phyloP scores from a whole-genome alignment of 1,140 invertebrate species.

The Anastrepha obliqua region DNA sequence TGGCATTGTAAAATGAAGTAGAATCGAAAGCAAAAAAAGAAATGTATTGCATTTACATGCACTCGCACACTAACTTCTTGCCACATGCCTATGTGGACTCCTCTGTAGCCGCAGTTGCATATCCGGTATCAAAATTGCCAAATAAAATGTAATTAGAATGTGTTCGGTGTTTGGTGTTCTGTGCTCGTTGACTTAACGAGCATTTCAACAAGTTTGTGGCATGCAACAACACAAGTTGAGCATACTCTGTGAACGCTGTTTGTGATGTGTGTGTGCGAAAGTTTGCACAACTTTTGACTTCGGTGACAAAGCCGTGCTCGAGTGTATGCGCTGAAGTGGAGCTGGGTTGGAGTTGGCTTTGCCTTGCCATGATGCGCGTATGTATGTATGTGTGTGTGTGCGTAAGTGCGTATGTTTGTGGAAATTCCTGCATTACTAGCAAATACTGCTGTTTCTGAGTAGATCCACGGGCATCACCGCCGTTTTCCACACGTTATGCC shows the following conservation, averaged over 20 bases:
- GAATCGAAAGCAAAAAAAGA: background rate
- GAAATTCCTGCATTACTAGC: too few relatives aligned
- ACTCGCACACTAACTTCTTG: background rate
- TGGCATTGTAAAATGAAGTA: constrained; percentile 19
- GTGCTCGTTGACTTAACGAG: constrained; percentile 53
- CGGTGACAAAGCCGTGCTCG: background rate
- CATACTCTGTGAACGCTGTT: background rate
- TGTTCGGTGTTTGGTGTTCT: constrained; percentile 38
- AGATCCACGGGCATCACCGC: too few relatives aligned
- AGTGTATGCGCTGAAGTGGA: background rate
- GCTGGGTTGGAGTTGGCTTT: background rate
- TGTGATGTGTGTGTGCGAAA: background rate
- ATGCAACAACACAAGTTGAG: constrained; percentile 10
- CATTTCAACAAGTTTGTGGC: constrained; percentile 55
- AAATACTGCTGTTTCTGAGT: too few relatives aligned
- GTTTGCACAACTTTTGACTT: constrained; percentile 40
- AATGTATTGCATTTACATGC: background rate
- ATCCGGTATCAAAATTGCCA: constrained; percentile 51
- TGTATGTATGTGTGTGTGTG: background rate
- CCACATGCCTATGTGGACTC: background rate
- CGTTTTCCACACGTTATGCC: too few relatives aligned
- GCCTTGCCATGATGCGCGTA: background rate
- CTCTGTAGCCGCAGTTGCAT: background rate
- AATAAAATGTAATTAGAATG: constrained; percentile 56
- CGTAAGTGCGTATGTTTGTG: background rate